These are phyloP conservation scores for Cebidichthys violaceus DNA, from an alignment of 2,113 vertebrate genomes.

Conservation along the genomic window DNA sequence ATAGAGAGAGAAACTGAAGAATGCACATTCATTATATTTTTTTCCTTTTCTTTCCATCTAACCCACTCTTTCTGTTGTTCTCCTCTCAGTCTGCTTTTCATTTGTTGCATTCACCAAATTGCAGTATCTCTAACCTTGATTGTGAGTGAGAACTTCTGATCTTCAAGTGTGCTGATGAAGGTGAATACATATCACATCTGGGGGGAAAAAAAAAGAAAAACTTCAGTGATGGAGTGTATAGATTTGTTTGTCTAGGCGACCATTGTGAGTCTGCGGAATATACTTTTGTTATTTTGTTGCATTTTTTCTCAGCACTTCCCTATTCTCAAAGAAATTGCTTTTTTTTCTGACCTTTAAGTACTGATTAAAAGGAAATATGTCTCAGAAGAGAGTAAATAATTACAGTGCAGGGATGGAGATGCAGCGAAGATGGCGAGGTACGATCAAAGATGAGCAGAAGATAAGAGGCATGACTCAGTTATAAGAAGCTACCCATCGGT, in stretches of 20 bases:
- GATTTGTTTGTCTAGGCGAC: neutral
- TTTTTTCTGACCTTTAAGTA: constrained; percentile 24
- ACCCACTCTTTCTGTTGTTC: neutral
- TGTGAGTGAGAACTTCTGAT: constrained; percentile 19
- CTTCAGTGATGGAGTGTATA: neutral
- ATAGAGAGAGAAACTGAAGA: constrained; percentile 29
- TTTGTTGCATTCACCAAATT: constrained; percentile 21
- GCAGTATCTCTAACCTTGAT: neutral
- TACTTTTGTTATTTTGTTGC: constrained; percentile 7
- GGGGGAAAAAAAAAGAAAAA: neutral
- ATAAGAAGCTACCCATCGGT: neutral
- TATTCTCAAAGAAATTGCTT: neutral
- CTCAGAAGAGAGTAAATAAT: neutral
- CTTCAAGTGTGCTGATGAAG: neutral
- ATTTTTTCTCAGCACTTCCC: neutral
- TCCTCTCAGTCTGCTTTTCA: neutral
- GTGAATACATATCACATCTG: constrained; percentile 9
- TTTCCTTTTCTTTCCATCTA: constrained; percentile 1
- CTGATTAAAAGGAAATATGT: constrained; percentile 34
- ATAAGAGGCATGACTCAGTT: constrained; percentile 33
- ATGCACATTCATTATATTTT: constrained; percentile 25
- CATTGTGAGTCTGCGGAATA: neutral
- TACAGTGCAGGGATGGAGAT: constrained; percentile 1
- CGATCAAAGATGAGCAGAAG: constrained; percentile 33
- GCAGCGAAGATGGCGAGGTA: constrained; percentile 10